Percentiles rank a stretch among this genome's conserved stretches.
phyloP scores from a whole-genome alignment of 2,888 invertebrate genomes.

The Sylvicola fuscatus region DNA sequence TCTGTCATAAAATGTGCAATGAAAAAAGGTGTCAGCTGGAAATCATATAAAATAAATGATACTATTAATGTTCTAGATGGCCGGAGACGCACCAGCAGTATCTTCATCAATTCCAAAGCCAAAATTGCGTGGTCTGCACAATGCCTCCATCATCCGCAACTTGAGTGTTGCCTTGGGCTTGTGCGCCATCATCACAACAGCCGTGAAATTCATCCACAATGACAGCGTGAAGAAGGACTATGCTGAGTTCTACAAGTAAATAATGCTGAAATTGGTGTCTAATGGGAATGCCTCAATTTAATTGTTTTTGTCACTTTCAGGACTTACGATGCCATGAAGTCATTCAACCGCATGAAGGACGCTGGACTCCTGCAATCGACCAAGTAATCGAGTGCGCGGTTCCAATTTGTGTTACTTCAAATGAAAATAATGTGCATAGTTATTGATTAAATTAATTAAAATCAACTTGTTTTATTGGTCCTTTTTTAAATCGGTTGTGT shows the following conservation, averaged over 20 bases:
- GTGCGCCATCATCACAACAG: conserved; percentile 22
- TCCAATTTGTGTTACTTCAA: too few relatives aligned
- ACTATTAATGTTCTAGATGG: conserved; percentile 4
- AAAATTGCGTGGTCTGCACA: conserved; percentile 45
- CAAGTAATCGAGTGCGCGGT: too few relatives aligned
- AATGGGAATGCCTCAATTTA: background rate
- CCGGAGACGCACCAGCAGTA: conserved; percentile 16
- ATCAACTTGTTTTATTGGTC: too few relatives aligned
- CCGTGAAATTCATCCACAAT: conserved; percentile 28
- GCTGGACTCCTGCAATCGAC: conserved; percentile 24
- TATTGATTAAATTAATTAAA: too few relatives aligned
- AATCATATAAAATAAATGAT: too few relatives aligned
- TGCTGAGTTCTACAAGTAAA: conserved; percentile 58
- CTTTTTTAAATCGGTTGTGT: too few relatives aligned
- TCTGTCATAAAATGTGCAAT: too few relatives aligned
- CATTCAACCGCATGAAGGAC: conserved; percentile 24
- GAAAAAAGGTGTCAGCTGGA: too few relatives aligned
- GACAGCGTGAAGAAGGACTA: conserved; percentile 36
- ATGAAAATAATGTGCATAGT: too few relatives aligned
- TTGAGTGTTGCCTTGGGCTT: conserved; percentile 29
- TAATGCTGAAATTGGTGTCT: background rate
- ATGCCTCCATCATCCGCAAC: conserved; percentile 35
- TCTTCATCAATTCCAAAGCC: conserved; percentile 29
- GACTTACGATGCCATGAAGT: conserved; percentile 22
- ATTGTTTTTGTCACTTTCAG: conserved; percentile 10